A percentile compares a stretch with the other conserved stretches of the same genome.
Conservation (phyloP, 2,113 vertebrate genomes). For the Seriola aureovittata region DNA sequence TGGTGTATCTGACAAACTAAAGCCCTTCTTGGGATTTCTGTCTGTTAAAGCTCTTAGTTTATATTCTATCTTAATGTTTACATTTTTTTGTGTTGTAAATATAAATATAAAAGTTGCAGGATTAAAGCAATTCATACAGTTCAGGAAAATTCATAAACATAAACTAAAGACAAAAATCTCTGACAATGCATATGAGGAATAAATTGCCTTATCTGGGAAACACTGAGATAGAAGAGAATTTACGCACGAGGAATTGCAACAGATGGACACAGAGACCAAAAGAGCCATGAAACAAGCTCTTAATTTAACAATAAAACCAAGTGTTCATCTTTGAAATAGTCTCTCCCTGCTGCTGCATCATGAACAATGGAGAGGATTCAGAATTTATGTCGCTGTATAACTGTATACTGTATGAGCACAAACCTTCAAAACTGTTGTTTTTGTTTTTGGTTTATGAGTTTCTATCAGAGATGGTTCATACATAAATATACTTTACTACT, state of each 20-base stretch:
- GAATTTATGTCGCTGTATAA: background rate
- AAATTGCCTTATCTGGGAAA: background rate
- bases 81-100: no score
- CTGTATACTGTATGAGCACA: background rate
- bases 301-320: constrained; percentile 3
- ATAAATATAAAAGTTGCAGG: no score
- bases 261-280: background rate
- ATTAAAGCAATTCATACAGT: no score
- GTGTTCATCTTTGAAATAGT: background rate
- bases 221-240: background rate
- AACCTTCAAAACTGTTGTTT: no score
- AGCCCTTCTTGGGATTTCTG: no score
- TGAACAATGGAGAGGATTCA: background rate
- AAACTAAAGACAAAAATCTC: no score
- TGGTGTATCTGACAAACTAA: no score
- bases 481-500: constrained; percentile 15
- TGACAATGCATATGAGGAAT: no score
- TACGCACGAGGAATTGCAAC: background rate
- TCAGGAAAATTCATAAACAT: no score
- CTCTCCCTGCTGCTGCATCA: constrained; percentile 10
- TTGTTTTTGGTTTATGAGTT: background rate
- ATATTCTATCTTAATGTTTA: no score
- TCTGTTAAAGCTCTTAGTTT: no score
- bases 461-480: constrained; percentile 7
- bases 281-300: constrained; percentile 7